A percentile compares a stretch with the other conserved stretches of the same genome.
phyloP scores from a whole-genome alignment of 2,113 vertebrate species.

The Clarias gariepinus region DNA sequence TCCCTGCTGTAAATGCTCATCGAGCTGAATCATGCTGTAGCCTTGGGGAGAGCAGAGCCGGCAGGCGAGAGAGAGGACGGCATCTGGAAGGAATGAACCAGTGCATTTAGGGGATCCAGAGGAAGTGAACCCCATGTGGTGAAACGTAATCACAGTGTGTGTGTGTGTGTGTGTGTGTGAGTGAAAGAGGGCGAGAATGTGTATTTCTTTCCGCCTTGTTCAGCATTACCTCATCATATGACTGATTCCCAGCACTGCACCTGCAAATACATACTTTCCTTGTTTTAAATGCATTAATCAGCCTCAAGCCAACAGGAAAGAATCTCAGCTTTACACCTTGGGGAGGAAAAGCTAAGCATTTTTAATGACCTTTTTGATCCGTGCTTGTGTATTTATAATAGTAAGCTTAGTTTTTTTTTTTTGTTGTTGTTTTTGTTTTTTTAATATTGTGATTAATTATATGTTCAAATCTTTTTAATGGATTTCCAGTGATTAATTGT shows the following conservation, averaged over 20 bases:
- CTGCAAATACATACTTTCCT: constrained; percentile 28
- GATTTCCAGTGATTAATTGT: neutral
- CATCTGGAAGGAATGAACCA: constrained; percentile 50
- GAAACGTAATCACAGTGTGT: constrained; percentile 43
- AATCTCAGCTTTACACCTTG: neutral
- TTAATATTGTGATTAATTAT: neutral
- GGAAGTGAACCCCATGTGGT: constrained; percentile 73
- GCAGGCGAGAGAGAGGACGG: constrained; percentile 15
- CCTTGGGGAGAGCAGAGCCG: neutral
- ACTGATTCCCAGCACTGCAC: constrained; percentile 28
- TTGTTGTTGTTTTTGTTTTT: too few relatives aligned
- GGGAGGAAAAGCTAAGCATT: constrained; percentile 1
- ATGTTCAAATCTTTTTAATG: neutral
- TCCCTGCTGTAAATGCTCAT: neutral
- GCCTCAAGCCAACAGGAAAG: neutral
- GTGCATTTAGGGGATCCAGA: constrained; percentile 67
- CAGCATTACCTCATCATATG: constrained; percentile 33
- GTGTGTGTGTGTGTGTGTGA: constrained; percentile 16
- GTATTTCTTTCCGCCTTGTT: constrained; percentile 17
- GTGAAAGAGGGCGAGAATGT: neutral
- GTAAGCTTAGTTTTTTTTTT: neutral
- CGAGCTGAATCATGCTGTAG: constrained; percentile 32
- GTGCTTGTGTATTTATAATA: neutral
- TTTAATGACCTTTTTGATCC: constrained; percentile 12
- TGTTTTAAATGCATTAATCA: constrained; percentile 16